A percentile compares a stretch with the other conserved stretches of the same genome.
Conservation (phyloP, 92 coral and sea anemone genomes). For the Actinostola sp. region DNA sequence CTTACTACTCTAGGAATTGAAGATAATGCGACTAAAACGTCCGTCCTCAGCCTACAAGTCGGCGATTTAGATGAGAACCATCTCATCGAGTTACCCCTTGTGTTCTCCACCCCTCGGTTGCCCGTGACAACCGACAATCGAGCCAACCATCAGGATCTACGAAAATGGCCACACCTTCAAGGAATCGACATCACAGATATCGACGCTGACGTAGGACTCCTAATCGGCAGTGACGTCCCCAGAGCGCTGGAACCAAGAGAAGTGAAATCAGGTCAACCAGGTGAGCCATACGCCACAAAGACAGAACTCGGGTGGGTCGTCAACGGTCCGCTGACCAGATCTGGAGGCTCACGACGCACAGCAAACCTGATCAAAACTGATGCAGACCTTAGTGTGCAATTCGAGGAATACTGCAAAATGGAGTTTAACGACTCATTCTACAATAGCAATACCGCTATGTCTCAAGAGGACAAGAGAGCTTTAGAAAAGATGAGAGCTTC, state of each 20-base stretch:
- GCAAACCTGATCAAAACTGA: slow-evolving; percentile 26
- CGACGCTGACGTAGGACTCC: slow-evolving; percentile 41
- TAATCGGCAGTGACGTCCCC: slow-evolving; percentile 59
- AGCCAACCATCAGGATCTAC: slow-evolving; percentile 37
- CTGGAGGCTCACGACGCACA: not conserved
- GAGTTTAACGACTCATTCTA: slow-evolving; percentile 52
- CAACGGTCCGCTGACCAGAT: slow-evolving; percentile 11
- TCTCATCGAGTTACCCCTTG: slow-evolving; percentile 34
- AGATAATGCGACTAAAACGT: slow-evolving; percentile 17
- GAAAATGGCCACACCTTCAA: slow-evolving; percentile 34
- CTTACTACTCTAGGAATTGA: slow-evolving; percentile 50
- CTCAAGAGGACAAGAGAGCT: slow-evolving; percentile 39
- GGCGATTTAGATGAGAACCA: slow-evolving; percentile 35
- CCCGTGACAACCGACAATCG: slow-evolving; percentile 50
- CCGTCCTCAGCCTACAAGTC: slow-evolving; percentile 48
- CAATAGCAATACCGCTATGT: slow-evolving; percentile 28
- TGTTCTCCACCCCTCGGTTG: slow-evolving; percentile 39
- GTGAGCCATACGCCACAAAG: slow-evolving; percentile 41
- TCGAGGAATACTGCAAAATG: slow-evolving; percentile 30
- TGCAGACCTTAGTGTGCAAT: slow-evolving; percentile 20
- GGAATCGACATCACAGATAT: slow-evolving; percentile 20
- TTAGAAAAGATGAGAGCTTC: slow-evolving; percentile 25
- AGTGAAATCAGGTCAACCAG: slow-evolving; percentile 21
- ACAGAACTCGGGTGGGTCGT: slow-evolving; percentile 49
- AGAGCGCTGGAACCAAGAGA: slow-evolving; percentile 48